phyloP scores from a whole-genome alignment of 2,113 vertebrate species.

The Lophotis ruficrista region DNA sequence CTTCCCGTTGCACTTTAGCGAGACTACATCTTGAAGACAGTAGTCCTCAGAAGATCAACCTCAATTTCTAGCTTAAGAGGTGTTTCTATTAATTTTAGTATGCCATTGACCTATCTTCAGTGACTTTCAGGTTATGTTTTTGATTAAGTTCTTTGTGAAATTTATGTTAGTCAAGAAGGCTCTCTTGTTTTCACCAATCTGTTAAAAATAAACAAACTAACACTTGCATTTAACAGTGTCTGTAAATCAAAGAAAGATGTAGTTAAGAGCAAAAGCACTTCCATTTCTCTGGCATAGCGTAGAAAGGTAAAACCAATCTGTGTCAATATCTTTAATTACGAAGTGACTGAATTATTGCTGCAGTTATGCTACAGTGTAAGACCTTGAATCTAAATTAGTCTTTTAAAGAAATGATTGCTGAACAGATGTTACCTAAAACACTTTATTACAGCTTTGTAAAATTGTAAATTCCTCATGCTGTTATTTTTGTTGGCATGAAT shows the following conservation, averaged over 20 bases:
- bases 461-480: constrained; percentile 76
- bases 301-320: constrained; percentile 53
- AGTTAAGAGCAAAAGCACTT: constrained; percentile 41
- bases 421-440: constrained; percentile 77
- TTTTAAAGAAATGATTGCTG: constrained; percentile 73
- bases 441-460: constrained; percentile 71
- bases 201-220: constrained; percentile 44
- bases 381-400: constrained; percentile 75
- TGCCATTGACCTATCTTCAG: neutral
- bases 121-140: constrained; percentile 3
- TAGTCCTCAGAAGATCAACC: neutral
- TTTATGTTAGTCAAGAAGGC: neutral
- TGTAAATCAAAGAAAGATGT: constrained; percentile 57
- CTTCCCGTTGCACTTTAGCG: neutral
- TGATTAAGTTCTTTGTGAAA: constrained; percentile 9
- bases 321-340: constrained; percentile 76
- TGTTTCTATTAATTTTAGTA: neutral
- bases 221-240: constrained; percentile 13
- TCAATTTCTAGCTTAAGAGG: neutral
- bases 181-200: constrained; percentile 28
- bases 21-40: neutral
- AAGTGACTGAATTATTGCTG: constrained; percentile 73
- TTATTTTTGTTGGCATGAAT: constrained; percentile 77
- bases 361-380: constrained; percentile 63
- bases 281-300: constrained; percentile 10